These are phyloP conservation scores for Ammospiza nelsoni DNA, from an alignment of 2,113 vertebrate genomes.

Conservation along the genomic window DNA sequence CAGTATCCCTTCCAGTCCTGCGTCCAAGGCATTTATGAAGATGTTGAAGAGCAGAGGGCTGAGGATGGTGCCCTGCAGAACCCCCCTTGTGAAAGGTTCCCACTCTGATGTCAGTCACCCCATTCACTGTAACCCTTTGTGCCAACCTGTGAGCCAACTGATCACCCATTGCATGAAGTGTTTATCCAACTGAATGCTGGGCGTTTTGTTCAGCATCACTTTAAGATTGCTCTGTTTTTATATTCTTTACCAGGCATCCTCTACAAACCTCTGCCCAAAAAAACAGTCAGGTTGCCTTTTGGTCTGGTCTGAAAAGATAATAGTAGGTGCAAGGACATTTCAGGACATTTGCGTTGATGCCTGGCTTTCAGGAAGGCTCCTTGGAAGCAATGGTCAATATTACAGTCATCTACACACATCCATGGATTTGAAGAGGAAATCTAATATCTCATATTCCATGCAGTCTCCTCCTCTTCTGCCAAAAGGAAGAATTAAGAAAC, in stretches of 20 bases:
- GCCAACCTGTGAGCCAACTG: accelerated
- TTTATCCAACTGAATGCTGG: background rate
- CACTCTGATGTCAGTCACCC: background rate
- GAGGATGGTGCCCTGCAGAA: background rate
- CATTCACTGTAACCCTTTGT: background rate
- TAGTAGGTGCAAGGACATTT: background rate
- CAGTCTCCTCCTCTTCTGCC: background rate
- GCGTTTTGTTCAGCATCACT: background rate
- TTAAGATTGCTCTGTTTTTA: background rate
- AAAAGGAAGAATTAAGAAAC: background rate
- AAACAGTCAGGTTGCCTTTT: background rate
- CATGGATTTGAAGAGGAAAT: background rate
- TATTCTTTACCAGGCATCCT: background rate
- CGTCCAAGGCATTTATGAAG: accelerated
- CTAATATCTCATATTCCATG: background rate
- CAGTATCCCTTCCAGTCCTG: background rate
- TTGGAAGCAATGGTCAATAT: background rate
- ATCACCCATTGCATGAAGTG: background rate
- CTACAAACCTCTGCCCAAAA: background rate
- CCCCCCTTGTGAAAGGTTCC: background rate
- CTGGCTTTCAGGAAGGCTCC: background rate
- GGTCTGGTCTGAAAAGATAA: background rate
- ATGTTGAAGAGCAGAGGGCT: background rate
- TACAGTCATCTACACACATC: background rate
- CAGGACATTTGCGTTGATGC: background rate